Percentiles rank a stretch among this genome's conserved stretches.
Conservation (phyloP, 2,113 vertebrate genomes). For the Willisornis vidua region DNA sequence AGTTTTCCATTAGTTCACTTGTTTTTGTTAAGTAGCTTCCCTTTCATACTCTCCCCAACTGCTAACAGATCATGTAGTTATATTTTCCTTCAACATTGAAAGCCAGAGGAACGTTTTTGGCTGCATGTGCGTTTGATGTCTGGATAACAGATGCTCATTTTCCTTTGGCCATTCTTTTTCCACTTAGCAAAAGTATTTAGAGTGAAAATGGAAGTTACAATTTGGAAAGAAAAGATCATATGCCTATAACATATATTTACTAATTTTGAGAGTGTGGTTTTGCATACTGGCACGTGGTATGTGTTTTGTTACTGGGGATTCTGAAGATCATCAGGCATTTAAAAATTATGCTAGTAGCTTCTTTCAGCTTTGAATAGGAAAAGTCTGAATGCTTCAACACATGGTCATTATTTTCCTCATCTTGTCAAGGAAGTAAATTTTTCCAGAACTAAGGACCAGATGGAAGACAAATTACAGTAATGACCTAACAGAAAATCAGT, state of each 20-base stretch:
- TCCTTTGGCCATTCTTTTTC: not conserved
- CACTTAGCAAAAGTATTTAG: not conserved
- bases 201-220: not conserved
- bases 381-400: not conserved
- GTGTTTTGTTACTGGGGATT: not conserved
- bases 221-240: not conserved
- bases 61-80: not conserved
- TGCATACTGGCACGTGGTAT: not conserved
- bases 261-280: not conserved
- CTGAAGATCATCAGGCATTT: not conserved
- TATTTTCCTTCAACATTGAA: not conserved
- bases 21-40: not conserved
- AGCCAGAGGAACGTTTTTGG: constrained; percentile 20
- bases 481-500: not conserved
- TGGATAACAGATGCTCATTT: constrained; percentile 43
- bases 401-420: not conserved
- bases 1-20: not conserved
- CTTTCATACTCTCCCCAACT: not conserved
- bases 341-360: not conserved
- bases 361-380: not conserved
- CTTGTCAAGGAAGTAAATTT: not conserved
- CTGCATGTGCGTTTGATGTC: not conserved
- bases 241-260: not conserved
- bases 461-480: not conserved
- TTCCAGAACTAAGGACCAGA: not conserved